Evolutionary conservation across 1,140 invertebrate species (phyloP).

Genomic region (Pseudomyrmex cubaensis): DNA sequence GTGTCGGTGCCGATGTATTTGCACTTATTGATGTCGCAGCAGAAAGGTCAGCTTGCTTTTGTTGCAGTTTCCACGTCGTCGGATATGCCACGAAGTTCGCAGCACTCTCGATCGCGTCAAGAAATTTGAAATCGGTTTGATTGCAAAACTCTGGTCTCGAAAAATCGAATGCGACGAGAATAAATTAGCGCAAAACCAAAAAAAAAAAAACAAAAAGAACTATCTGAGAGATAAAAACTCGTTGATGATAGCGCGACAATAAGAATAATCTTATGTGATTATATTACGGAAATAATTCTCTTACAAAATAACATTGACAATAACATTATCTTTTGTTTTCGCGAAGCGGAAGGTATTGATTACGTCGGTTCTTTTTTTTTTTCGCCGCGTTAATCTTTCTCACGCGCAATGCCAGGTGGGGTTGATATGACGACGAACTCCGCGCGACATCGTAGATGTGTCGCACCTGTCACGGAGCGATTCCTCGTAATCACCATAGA

Average conservation of each 20-base stretch:
- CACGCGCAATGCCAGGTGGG: conserved; percentile 35
- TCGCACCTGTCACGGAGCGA: conserved; percentile 62
- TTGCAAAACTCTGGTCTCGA: too few relatives aligned
- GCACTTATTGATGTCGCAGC: conserved; percentile 27
- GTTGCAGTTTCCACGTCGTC: background rate
- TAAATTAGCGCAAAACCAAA: too few relatives aligned
- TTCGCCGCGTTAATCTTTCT: conserved; percentile 39
- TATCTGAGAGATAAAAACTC: too few relatives aligned
- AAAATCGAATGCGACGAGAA: too few relatives aligned
- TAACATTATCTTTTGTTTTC: conserved; percentile 7
- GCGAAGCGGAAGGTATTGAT: conserved; percentile 1
- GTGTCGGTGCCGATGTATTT: conserved; percentile 37
- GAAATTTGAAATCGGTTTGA: too few relatives aligned
- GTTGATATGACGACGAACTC: conserved; percentile 31
- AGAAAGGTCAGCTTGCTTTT: conserved; percentile 37
- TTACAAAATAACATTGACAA: background rate
- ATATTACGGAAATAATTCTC: too few relatives aligned
- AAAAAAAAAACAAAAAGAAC: too few relatives aligned
- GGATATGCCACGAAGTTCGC: too few relatives aligned
- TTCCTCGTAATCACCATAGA: conserved; percentile 67
- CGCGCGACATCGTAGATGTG: conserved; percentile 9
- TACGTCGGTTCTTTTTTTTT: background rate
- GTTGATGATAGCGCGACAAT: too few relatives aligned
- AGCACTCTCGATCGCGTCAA: too few relatives aligned
- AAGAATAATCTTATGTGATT: too few relatives aligned